These are phyloP conservation scores for Bombylius major DNA, from an alignment of 2,888 invertebrate species.

Conservation along the genomic window DNA sequence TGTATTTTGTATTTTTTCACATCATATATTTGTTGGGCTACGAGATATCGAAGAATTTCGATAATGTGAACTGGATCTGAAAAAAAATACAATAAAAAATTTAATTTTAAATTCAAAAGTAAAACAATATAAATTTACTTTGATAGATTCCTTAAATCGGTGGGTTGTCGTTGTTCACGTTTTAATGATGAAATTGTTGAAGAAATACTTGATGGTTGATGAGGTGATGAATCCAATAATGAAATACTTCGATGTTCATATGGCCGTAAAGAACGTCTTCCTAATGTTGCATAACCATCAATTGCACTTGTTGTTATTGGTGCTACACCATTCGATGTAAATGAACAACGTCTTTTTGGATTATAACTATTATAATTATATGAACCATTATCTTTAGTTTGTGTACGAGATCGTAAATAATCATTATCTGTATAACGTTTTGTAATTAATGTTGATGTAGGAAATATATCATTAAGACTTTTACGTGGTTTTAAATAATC, in stretches of 20 bases:
- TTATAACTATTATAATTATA: slow-evolving; percentile 29
- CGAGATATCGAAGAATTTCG: slow-evolving; percentile 32
- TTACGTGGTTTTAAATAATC: slow-evolving; percentile 21
- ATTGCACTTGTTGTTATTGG: slow-evolving; percentile 21
- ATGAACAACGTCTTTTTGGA: slow-evolving; percentile 33
- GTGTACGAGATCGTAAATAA: background rate
- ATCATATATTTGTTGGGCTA: slow-evolving; percentile 37
- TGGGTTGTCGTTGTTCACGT: slow-evolving; percentile 11
- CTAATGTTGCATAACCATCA: slow-evolving; percentile 34
- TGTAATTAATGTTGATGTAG: slow-evolving; percentile 13
- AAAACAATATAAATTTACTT: slow-evolving; percentile 7
- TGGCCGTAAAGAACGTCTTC: slow-evolving; percentile 27
- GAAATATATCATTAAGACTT: slow-evolving; percentile 28
- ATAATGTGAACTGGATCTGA: slow-evolving; percentile 29
- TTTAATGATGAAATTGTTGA: slow-evolving; percentile 12
- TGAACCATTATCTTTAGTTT: slow-evolving; percentile 5
- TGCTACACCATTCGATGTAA: slow-evolving; percentile 24
- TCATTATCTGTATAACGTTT: background rate
- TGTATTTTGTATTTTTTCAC: no score
- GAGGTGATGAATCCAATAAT: slow-evolving; percentile 24
- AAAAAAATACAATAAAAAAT: slow-evolving; percentile 5
- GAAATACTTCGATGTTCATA: slow-evolving; percentile 35
- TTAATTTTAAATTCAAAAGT: background rate
- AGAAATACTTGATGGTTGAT: background rate
- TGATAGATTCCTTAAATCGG: slow-evolving; percentile 13